phyloP scores from a whole-genome alignment of 1,140 invertebrate genomes.

The Pogonognathellus flavescens region DNA sequence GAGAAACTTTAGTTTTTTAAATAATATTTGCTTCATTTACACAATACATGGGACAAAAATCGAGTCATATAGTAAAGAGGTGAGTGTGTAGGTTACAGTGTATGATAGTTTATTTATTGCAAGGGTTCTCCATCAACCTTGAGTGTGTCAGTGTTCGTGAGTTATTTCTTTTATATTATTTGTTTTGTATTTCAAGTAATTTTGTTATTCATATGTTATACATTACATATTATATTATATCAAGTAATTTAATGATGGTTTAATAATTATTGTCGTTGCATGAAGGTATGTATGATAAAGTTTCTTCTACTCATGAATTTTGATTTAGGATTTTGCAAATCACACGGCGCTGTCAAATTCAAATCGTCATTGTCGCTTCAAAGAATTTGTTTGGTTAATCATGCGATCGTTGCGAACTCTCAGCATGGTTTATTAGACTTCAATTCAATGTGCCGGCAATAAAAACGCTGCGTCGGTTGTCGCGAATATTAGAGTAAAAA shows the following conservation, averaged over 20 bases:
- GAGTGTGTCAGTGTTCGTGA: too few species aligned
- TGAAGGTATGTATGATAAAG: not conserved
- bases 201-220: too few species aligned
- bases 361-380: not conserved
- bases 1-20: too few species aligned
- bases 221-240: not conserved
- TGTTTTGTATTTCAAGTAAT: too few species aligned
- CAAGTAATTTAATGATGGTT: not conserved
- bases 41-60: too few species aligned
- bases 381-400: conserved; percentile 11
- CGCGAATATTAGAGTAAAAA: not conserved
- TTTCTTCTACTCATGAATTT: conserved; percentile 41
- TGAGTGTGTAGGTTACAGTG: too few species aligned
- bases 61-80: too few species aligned
- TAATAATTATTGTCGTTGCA: not conserved
- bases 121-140: too few species aligned
- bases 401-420: conserved; percentile 26
- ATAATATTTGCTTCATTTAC: too few species aligned
- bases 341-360: conserved; percentile 26
- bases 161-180: too few species aligned
- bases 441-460: not conserved
- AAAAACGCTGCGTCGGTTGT: not conserved
- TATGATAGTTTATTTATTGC: too few species aligned
- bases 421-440: not conserved
- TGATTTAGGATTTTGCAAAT: conserved; percentile 26